Base-by-base conservation (phyloP, 2,113 vertebrate species). In the Taurulus bubalis region DNA sequence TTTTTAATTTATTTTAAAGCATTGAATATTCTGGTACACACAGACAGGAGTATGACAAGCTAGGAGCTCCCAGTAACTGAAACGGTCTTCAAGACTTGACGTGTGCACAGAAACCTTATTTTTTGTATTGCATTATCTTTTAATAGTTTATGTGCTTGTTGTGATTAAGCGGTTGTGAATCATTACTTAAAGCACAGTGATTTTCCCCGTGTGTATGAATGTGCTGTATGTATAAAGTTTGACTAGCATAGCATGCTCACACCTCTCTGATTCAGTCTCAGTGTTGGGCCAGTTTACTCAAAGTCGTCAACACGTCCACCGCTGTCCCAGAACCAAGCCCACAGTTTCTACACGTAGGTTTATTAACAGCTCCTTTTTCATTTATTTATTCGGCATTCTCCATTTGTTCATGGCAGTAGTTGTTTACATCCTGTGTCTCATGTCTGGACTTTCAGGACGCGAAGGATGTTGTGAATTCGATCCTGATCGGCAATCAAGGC, bases 201-300 rank as follows among this genome's bases (percentile, higher is more conserved):
- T 3, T 16, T 18, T 18, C 45, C 45, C 32, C 30, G 5, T 22
- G 47, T 58, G 3, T 16, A 1, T 49, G 11, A 64, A 45, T n/a
- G 18, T 10, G 18, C 8, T 55, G 0, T 3, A 15, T 42, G 11
- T 42, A 20, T n/a, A 2, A 1, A 18, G 9, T 8, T 8, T n/a
- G 16, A 40, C 36, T 59, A 24, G 5, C 7, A 0, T 34, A 6
- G 34, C 34, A 6, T 34, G 34, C 47, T 0, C 16, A 26, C 40
- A 12, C 40, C 26, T 47, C 24, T 49, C 24, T 84, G 18, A 22
- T 84, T 5, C 77, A 94, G 93, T 64, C 83, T 55, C 60, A 32
- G 45, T 91, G 91, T 82, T 94, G 93, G 93, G 36, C 34, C 66
- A n/a, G 32, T 72, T 67, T 93, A 53, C 89, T 94, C 24, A 24